Evolutionary conservation across 2,797 vertebrate species (phyloP), one percentile per base, ranked within the genome.

Genomic region (Cyclura pinguis): DNA sequence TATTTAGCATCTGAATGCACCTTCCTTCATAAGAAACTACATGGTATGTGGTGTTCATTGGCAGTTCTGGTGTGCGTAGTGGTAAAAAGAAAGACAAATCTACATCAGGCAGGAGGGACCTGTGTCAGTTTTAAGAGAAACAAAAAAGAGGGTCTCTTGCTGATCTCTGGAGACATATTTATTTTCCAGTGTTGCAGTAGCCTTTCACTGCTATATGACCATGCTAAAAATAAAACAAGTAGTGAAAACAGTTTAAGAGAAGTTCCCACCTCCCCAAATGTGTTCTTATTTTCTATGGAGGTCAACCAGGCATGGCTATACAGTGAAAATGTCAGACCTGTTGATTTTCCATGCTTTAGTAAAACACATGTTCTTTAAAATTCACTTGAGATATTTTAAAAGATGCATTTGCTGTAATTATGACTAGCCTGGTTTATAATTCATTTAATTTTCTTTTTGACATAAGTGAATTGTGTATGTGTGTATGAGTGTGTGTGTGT

Each of bases 341-440:
- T 91, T 1, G 16, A 95, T 94, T 91, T 93, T 94, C 72, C 88
- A 91, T 93, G 76, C 91, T 90, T 91, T 92, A 90, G 92, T 91
- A 85, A 96, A 97, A 95, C 94, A 94, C 86, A 95, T 93, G 92
- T 91, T 94, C 94, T 90, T 96, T 93, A 91, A 96, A 97, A 97
- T 92, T 95, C 96, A 94, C 94, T 94, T 91, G 96, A 96, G 96
- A 93, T 96, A 94, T 95, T 94, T 96, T 93, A 38, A 95, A 84
- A 95, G 96, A 95, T 94, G 95, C 96, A 95, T 97, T 96, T 97
- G 95, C 93, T 97, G 95, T 97, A 96, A 97, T 97, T 96, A 97
- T 91, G 29, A 42, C 89, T 96, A 96, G 95, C 95, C 95, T 89
- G 93, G 91, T 93, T 97, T 97, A 96, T 96, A 96, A 97, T 97